Percentiles rank a stretch among this genome's conserved stretches.
These are phyloP conservation scores for Dasypogon diadema DNA, from an alignment of 2,888 invertebrate species.

Conservation along the genomic window DNA sequence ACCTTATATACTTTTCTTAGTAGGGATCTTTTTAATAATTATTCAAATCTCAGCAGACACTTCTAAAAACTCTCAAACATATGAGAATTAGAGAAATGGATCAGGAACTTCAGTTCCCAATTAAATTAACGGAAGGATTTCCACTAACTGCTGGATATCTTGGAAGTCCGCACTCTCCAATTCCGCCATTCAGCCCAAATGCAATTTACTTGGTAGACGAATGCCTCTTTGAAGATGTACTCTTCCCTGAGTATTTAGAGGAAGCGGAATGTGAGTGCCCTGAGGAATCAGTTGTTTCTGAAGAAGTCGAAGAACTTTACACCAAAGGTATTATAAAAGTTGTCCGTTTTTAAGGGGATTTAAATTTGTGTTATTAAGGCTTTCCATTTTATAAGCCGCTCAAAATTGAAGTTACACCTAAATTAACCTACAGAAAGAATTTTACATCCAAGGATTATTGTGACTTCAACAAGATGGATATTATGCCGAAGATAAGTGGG, in stretches of 20 bases:
- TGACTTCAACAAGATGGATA: background rate
- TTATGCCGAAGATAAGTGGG: background rate
- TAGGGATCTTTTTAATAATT: too few species aligned
- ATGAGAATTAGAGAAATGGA: too few species aligned
- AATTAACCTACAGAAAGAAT: background rate
- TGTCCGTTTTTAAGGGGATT: background rate
- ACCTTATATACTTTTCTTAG: too few species aligned
- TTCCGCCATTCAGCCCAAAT: background rate
- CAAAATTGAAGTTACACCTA: conserved; percentile 1
- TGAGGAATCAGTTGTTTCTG: background rate
- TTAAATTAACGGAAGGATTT: background rate
- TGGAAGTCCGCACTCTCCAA: background rate
- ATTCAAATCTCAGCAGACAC: too few species aligned
- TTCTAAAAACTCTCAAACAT: too few species aligned
- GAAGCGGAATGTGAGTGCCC: background rate
- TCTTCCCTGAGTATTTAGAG: background rate
- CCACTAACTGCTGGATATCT: background rate
- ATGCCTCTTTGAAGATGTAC: background rate
- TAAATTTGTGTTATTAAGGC: background rate
- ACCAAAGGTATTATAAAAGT: background rate
- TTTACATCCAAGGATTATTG: conserved; percentile 9
- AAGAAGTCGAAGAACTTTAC: background rate
- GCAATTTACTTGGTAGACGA: background rate
- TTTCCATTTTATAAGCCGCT: conserved; percentile 8
- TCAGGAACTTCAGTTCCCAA: background rate